Evolutionary conservation across 1,140 invertebrate species (phyloP).

Genomic region (Drosophila albomicans): DNA sequence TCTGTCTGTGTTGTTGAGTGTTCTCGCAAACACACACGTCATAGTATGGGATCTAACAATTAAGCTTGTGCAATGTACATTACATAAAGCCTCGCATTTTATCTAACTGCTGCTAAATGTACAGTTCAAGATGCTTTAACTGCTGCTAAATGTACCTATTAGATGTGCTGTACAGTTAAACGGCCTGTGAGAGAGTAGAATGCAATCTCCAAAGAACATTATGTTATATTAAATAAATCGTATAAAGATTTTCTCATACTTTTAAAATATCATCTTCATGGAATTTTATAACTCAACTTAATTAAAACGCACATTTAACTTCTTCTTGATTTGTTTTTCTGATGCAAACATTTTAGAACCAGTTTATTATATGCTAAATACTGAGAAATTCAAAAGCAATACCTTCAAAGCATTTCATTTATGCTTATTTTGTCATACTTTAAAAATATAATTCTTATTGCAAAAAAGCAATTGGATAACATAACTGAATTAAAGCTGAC

Average conservation of each 20-base stretch:
- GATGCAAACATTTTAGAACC: too few species aligned
- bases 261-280: too few species aligned
- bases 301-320: too few species aligned
- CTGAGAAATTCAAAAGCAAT: too few species aligned
- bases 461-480: too few species aligned
- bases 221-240: background rate
- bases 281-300: too few species aligned
- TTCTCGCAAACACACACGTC: slow-evolving; percentile 17
- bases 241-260: background rate
- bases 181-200: slow-evolving; percentile 4
- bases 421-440: too few species aligned
- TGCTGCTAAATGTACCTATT: slow-evolving; percentile 56
- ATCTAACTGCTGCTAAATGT: slow-evolving; percentile 65
- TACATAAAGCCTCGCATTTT: slow-evolving; percentile 44
- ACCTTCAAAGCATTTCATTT: too few species aligned
- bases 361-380: too few species aligned
- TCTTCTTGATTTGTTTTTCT: too few species aligned
- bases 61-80: slow-evolving; percentile 31
- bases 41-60: slow-evolving; percentile 24
- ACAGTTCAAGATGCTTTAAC: slow-evolving; percentile 58
- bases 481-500: too few species aligned
- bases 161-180: slow-evolving; percentile 25
- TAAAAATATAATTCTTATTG: too few species aligned
- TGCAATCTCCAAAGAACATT: background rate
- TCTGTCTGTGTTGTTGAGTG: slow-evolving; percentile 12